These are phyloP conservation scores for Mohoua ochrocephala DNA, from an alignment of 2,113 vertebrate species.

Conservation along the genomic window DNA sequence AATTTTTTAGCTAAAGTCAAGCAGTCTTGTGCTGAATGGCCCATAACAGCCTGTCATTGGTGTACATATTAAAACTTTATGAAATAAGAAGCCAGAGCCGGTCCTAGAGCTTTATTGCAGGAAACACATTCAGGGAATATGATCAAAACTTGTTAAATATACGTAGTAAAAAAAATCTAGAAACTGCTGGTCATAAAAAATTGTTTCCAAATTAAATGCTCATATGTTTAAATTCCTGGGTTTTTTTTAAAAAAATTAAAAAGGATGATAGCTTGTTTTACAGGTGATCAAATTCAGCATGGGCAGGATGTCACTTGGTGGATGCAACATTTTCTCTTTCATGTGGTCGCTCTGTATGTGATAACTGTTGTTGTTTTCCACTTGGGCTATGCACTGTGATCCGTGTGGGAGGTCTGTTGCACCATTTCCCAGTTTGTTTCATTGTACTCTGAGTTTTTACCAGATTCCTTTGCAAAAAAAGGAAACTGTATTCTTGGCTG, in stretches of 20 bases:
- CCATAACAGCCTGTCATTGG: background rate
- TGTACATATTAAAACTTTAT: background rate
- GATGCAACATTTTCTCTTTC: background rate
- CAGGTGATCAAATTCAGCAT: background rate
- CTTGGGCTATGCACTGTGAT: background rate
- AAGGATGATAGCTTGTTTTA: background rate
- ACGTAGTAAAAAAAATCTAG: background rate
- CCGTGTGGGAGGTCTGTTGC: background rate
- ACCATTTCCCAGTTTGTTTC: background rate
- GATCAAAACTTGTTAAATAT: background rate
- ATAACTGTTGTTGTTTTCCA: background rate
- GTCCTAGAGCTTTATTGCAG: background rate
- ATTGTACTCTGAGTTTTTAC: slow-evolving; percentile 2
- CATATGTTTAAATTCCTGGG: background rate
- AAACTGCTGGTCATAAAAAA: background rate
- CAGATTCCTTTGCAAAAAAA: background rate
- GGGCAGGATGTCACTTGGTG: background rate
- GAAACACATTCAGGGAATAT: background rate
- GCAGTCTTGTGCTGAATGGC: background rate
- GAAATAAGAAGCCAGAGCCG: background rate
- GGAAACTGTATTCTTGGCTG: background rate
- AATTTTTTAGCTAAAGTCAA: background rate
- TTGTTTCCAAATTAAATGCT: background rate
- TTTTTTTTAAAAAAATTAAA: too few relatives aligned
- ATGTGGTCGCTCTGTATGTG: background rate